Conservation (phyloP, 2,888 invertebrate species). For the Dynastes hyllus region DNA sequence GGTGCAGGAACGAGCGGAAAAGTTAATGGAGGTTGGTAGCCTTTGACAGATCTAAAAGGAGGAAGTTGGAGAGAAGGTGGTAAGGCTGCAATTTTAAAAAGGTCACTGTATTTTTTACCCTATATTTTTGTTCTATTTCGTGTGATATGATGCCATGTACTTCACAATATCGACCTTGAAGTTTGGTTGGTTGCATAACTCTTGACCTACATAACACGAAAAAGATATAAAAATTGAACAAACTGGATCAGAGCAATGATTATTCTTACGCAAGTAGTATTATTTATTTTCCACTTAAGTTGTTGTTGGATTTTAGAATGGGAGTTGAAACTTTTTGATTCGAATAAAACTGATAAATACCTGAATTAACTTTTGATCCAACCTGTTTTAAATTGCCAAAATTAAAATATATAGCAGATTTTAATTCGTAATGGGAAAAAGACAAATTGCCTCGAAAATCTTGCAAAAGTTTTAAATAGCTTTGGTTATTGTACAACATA, state of each 20-base stretch:
- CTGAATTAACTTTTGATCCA: no score
- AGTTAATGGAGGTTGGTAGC: conserved; percentile 35
- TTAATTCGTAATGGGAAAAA: no score
- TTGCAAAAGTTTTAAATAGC: no score
- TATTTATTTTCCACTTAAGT: neutral
- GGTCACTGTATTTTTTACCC: conserved; percentile 28
- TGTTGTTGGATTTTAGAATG: neutral
- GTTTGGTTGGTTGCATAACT: conserved; percentile 47
- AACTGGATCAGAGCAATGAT: neutral
- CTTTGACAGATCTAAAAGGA: conserved; percentile 11
- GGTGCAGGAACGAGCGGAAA: conserved; percentile 35
- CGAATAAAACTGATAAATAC: no score
- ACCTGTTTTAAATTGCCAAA: no score
- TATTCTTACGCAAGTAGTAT: neutral
- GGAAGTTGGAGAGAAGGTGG: neutral
- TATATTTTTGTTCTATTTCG: neutral
- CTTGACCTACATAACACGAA: conserved; percentile 43
- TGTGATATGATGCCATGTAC: conserved; percentile 15
- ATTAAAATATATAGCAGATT: no score
- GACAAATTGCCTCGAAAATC: no score
- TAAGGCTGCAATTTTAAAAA: conserved; percentile 26
- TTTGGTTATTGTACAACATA: no score
- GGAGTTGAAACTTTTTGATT: no score
- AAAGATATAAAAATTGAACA: neutral
- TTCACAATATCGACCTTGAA: conserved; percentile 44